Conservation (phyloP, 2,797 vertebrate genomes). For the Cryptoblepharus egeriae region DNA sequence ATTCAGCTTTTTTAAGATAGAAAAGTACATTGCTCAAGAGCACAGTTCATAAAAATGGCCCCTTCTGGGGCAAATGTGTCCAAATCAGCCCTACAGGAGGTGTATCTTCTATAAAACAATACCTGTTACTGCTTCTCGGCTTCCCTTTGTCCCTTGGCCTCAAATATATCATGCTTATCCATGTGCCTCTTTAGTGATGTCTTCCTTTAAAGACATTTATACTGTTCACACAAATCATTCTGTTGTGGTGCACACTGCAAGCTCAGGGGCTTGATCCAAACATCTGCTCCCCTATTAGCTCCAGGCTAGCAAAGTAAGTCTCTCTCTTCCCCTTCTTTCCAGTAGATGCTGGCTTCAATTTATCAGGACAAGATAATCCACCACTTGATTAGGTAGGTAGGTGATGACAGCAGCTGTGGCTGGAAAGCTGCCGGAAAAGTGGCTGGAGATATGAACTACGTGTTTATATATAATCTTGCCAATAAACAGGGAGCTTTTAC, state of each 20-base stretch:
- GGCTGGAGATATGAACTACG: constrained; percentile 59
- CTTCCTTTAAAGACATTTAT: constrained; percentile 81
- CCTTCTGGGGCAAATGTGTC: constrained; percentile 50
- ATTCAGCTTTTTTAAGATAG: neutral
- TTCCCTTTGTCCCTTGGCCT: constrained; percentile 35
- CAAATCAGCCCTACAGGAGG: constrained; percentile 34
- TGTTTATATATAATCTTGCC: constrained; percentile 63
- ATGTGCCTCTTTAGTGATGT: constrained; percentile 58
- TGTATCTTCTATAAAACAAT: constrained; percentile 11
- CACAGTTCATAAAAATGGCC: constrained; percentile 17
- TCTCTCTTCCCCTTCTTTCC: constrained; percentile 60
- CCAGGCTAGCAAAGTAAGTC: constrained; percentile 69
- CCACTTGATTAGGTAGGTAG: constrained; percentile 82
- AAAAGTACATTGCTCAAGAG: constrained; percentile 52
- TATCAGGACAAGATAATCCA: constrained; percentile 85
- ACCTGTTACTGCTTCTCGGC: constrained; percentile 4
- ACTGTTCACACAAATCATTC: constrained; percentile 82
- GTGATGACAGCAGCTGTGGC: constrained; percentile 73
- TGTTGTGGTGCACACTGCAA: constrained; percentile 71
- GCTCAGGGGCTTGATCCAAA: constrained; percentile 79
- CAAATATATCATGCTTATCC: constrained; percentile 73
- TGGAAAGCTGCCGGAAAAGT: constrained; percentile 61
- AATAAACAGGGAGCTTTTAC: constrained; percentile 75
- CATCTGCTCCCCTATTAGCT: constrained; percentile 74
- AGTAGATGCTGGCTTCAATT: constrained; percentile 79